Evolutionary conservation across 2,797 vertebrate genomes (phyloP).

Genomic region (Coregonus ussuriensis): DNA sequence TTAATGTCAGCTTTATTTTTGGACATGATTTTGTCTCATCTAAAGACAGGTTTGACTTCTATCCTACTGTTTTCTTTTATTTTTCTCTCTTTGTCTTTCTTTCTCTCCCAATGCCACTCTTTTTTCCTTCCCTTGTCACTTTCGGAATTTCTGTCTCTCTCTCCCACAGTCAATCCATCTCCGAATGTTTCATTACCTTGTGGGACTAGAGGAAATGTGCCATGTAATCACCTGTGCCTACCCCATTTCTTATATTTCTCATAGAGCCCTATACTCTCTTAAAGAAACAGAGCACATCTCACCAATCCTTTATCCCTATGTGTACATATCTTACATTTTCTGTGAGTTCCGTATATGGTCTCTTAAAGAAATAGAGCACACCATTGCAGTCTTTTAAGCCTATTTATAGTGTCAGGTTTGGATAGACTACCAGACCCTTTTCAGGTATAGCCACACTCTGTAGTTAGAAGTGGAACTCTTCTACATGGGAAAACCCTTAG

Average conservation of each 20-base stretch:
- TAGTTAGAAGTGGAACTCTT: too few species aligned
- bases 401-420: slow-evolving; percentile 31
- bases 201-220: slow-evolving; percentile 15
- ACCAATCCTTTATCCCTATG: neutral
- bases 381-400: neutral
- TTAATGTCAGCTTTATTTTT: neutral
- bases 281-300: neutral
- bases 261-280: neutral
- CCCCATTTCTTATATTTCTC: neutral
- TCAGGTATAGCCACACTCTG: slow-evolving; percentile 27
- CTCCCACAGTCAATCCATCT: slow-evolving; percentile 9
- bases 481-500: slow-evolving; percentile 14
- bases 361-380: neutral
- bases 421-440: slow-evolving; percentile 52
- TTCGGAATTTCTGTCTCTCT: neutral
- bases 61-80: neutral
- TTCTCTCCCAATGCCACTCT: neutral
- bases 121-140: neutral
- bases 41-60: neutral
- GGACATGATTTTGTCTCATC: neutral
- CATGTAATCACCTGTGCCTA: slow-evolving; percentile 5
- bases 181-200: slow-evolving; percentile 11
- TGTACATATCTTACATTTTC: too few species aligned
- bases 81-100: neutral
- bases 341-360: neutral